A percentile compares a stretch with the other conserved stretches of the same genome.
phyloP scores from a whole-genome alignment of 2,888 invertebrate species.

The Lasioglossum pauxillum region DNA sequence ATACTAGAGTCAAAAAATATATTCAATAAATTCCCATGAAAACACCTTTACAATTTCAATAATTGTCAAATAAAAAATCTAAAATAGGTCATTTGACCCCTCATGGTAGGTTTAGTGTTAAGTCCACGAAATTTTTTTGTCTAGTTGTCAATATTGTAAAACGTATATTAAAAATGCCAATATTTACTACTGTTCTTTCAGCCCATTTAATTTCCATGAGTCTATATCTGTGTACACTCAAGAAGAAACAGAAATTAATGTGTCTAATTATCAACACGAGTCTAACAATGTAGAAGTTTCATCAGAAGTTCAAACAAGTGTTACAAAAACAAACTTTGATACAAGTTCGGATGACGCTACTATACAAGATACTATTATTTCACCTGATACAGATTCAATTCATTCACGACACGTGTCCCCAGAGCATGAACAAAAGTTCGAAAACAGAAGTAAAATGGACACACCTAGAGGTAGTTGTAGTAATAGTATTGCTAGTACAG shows the following conservation, averaged over 20 bases:
- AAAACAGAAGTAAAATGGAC: slow-evolving; percentile 50
- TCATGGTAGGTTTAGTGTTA: too few relatives aligned
- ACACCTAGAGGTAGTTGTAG: slow-evolving; percentile 75
- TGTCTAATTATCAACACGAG: slow-evolving; percentile 66
- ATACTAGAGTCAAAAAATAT: too few relatives aligned
- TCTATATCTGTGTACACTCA: slow-evolving; percentile 59
- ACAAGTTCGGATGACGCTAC: slow-evolving; percentile 81
- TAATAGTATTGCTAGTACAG: slow-evolving; percentile 80
- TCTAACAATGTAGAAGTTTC: slow-evolving; percentile 71
- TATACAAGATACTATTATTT: slow-evolving; percentile 80
- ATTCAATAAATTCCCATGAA: too few relatives aligned
- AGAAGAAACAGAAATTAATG: slow-evolving; percentile 56
- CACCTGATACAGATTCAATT: slow-evolving; percentile 80
- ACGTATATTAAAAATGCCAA: background rate
- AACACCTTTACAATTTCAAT: too few relatives aligned
- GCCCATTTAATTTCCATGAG: slow-evolving; percentile 76
- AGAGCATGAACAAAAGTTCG: slow-evolving; percentile 59
- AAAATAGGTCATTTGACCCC: too few relatives aligned
- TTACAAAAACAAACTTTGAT: slow-evolving; percentile 77
- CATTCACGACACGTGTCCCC: slow-evolving; percentile 74
- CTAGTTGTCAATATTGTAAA: background rate
- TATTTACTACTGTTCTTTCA: slow-evolving; percentile 50
- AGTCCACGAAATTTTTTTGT: too few relatives aligned
- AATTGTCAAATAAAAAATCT: too few relatives aligned
- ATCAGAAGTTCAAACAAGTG: slow-evolving; percentile 76